Base-by-base conservation (phyloP, 2,797 vertebrate genomes). In the Pantherophis alleghaniensis region DNA sequence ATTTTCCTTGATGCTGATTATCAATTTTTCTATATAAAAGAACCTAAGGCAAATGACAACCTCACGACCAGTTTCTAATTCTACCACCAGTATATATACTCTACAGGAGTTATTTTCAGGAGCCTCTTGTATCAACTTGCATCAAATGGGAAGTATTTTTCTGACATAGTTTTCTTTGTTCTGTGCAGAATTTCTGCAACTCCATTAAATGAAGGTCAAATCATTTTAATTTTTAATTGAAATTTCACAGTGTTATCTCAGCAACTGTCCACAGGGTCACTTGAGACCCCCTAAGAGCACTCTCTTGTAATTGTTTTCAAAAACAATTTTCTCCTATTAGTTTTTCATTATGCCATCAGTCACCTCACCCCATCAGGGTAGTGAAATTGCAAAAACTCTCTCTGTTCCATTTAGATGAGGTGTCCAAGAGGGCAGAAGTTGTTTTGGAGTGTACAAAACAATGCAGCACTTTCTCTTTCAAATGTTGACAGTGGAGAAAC, bases 201-300 rank as follows among this genome's bases (percentile, higher is more conserved):
- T 89, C 94, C 92, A 86, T 32, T 92, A 92, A 95, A 94, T 94
- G 93, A 95, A 96, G 96, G 95, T 97, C 96, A 97, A 96, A 96
- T 92, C 94, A 92, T 94, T 95, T 96, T 91, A 96, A 95, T 95
- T 96, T 96, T 96, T 96, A 97, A 97, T 95, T 0, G 13, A 95
- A 93, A 94, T 96, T 97, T 96, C 95, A 95, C 79, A 94, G 95
- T 96, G 95, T 95, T 96, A 95, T 96, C 96, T 95, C 96, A 96
- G 96, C 94, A 94, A 95, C 95, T 94, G 94, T 91, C 95, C 90
- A 93, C 18, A 0, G 91, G 6, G 53, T 55, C 93, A 94, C 86
- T 92, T 79, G 93, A 94, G 95, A 95, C 95, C 92, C 94, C 56
- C 83, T 51, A 47, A 94, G 95, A 95, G 83, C 91, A 93, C 92